Evolutionary conservation across 2,888 invertebrate genomes (phyloP), one percentile per base, ranked within the genome.

Genomic region (Lasioglossum pauxillum): DNA sequence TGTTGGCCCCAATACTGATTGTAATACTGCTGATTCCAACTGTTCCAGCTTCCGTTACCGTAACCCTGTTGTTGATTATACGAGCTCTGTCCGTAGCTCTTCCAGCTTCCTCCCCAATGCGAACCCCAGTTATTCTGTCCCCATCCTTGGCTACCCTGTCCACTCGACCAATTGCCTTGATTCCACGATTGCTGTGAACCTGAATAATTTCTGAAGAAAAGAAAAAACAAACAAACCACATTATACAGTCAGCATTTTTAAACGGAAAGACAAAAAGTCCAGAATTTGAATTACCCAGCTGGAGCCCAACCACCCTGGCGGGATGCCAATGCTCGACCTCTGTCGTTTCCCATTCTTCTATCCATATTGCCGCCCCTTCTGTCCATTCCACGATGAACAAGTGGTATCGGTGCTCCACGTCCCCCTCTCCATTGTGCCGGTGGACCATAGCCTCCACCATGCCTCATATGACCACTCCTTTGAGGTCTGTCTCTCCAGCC

Each of bases 11-110:
- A 95, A 94, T 94, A 94, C 93, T 95, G 95, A 93, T 94, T 93
- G 92, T 95, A 95, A 94, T 95, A 95, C 94, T 94, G 95, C 92
- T 92, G 92, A 90, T 94, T 93, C 94, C 94, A 94, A 91, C 92
- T 92, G 81, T 91, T 93, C 94, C 95, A 95, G 89, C 94, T 95
- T 79, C 94, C 95, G 83, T 95, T 95, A 49, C 95, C 95, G 57
- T 95, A 95, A 83, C 90, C 92, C 4, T 35, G 35, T 77, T 89
- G 85, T 77, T 89, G 85, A 75, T 86, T 84, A 77, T 93, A 93
- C 35, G 91, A 87, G 23, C 80, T 84, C 82, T 92, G 93, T 7
- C 94, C 94, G 64, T 94, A 95, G 49, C 93, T 88, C 82, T 95
- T 95, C 95, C 95, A 94, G 49, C 86, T 93, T 88, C 93, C 93